phyloP scores from a whole-genome alignment of 1,140 invertebrate species.

The Bombyx mandarina region DNA sequence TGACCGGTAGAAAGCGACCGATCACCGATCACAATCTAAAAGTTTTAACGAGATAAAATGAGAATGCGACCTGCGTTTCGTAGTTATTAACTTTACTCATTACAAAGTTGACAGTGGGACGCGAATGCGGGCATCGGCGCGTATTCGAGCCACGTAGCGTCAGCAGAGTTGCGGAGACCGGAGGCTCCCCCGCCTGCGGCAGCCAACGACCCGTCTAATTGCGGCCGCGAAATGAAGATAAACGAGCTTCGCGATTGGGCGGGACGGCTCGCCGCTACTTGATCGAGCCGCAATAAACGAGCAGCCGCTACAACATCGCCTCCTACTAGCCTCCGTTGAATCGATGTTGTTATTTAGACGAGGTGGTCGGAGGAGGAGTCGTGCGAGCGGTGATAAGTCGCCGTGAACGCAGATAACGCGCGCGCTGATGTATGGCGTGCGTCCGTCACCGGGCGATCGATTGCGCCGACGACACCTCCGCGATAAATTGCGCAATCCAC shows the following conservation, averaged over 20 bases:
- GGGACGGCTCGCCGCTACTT: slow-evolving; percentile 39
- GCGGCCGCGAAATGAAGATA: slow-evolving; percentile 75
- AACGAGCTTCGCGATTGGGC: slow-evolving; percentile 70
- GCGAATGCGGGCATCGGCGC: slow-evolving; percentile 22
- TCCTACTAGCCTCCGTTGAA: slow-evolving; percentile 11
- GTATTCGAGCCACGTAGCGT: slow-evolving; percentile 63
- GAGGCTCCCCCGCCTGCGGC: slow-evolving; percentile 26
- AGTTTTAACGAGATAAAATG: slow-evolving; percentile 53
- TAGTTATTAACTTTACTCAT: slow-evolving; percentile 69
- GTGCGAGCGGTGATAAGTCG: slow-evolving; percentile 63
- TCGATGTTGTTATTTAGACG: slow-evolving; percentile 44
- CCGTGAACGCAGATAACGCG: slow-evolving; percentile 61
- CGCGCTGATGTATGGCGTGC: slow-evolving; percentile 59
- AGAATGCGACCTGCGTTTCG: slow-evolving; percentile 41
- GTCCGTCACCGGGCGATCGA: slow-evolving; percentile 58
- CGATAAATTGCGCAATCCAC: slow-evolving; percentile 69
- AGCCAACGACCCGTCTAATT: slow-evolving; percentile 77
- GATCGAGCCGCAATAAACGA: slow-evolving; percentile 44
- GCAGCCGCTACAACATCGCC: slow-evolving; percentile 17
- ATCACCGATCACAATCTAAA: slow-evolving; percentile 18
- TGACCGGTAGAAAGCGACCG: not conserved
- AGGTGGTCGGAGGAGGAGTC: slow-evolving; percentile 20
- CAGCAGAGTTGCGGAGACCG: slow-evolving; percentile 35
- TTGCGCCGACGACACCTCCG: slow-evolving; percentile 61
- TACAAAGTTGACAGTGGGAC: slow-evolving; percentile 63